Evolutionary conservation across 2,888 invertebrate genomes (phyloP), one percentile per base, ranked within the genome.

Genomic region (Calameuta filiformis): DNA sequence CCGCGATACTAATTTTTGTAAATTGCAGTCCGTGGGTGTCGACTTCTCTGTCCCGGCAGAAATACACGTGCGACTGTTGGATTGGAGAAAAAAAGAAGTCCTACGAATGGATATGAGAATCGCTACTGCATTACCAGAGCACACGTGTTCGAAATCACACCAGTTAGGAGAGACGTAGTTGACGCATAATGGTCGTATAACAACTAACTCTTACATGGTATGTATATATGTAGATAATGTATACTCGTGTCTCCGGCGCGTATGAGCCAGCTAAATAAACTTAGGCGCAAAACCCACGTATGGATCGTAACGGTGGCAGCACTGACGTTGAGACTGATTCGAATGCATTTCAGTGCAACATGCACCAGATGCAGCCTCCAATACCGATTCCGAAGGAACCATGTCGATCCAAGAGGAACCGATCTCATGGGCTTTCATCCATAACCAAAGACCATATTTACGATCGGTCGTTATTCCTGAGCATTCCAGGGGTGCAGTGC

Each of bases 261-360:
- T 23, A 81, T 81, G 3, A 78, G 79, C 73, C 33, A 79, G 33
- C 81, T 83, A 84, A 86, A 81, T 85, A 86, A 85, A 85, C 80
- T 73, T 71, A 34, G 71, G 30, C 71, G 71, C 81, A 76, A 76
- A 56, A 69, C 79, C 82, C 83, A 83, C 82, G 83, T 83, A 80
- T 77, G 74, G 80, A 83, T 84, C 80, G 85, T 82, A 81, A 85
- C 83, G 81, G 82, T 77, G 79, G 78, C 56, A 56, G 56, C 56
- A 23, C 1, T 56, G 56, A 23, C 23, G 56, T 56, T 9, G 56
- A 56, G 56, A 56, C 9, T 56, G 56, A 56, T 56, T 56, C 23
- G 23, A 56, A 56, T 56, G 23, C 23, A 56, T 56, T 23, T 56
- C 23, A 23, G 56, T 56, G 56, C 56, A 56, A 56, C 56, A 2